Percentiles rank a stretch among this genome's conserved stretches.
Conservation (phyloP, 2,797 vertebrate species). For the Myotis daubentonii region DNA sequence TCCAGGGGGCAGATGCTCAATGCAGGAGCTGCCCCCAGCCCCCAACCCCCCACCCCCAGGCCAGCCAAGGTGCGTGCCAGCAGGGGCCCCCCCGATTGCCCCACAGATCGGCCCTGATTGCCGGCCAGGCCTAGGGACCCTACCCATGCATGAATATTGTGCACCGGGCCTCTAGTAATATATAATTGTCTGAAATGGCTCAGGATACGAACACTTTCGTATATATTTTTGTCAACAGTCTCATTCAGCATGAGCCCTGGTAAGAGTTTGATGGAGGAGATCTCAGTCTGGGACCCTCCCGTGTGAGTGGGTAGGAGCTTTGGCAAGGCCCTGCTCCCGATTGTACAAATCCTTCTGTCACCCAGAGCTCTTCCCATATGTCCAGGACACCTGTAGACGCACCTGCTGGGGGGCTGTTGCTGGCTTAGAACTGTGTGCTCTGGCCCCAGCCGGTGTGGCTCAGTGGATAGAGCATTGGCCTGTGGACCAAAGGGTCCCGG, state of each 20-base stretch:
- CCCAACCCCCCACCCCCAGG: no score
- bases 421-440: not conserved
- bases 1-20: no score
- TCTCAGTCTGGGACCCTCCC: not conserved
- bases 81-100: no score
- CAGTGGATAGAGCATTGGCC: no score
- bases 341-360: not conserved
- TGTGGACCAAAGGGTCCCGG: no score
- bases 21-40: no score
- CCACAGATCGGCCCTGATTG: no score
- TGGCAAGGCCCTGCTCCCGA: not conserved
- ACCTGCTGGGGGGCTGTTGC: not conserved
- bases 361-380: not conserved
- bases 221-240: not conserved
- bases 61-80: no score
- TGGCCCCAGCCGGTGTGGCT: no score
- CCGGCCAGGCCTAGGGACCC: no score
- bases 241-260: not conserved
- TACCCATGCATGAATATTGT: no score
- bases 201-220: not conserved
- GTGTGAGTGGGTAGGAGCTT: not conserved
- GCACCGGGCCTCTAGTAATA: no score
- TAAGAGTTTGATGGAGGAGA: not conserved
- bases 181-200: not conserved
- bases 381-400: not conserved